A percentile compares a stretch with the other conserved stretches of the same genome.
These are phyloP conservation scores for Creontiades dilutus DNA, from an alignment of 2,888 invertebrate genomes.

Conservation along the genomic window DNA sequence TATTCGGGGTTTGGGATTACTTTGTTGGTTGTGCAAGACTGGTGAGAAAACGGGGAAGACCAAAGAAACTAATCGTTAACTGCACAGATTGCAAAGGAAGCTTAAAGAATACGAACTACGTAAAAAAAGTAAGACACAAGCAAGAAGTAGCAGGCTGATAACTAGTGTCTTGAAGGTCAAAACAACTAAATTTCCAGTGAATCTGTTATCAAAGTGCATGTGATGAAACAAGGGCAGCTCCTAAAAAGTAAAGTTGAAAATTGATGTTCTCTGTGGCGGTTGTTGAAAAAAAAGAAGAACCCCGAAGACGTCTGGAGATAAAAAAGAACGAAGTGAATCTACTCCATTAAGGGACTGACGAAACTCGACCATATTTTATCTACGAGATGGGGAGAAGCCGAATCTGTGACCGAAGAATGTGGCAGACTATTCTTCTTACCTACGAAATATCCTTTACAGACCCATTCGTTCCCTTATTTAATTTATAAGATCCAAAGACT, in stretches of 20 bases:
- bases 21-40: too few relatives aligned
- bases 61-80: too few relatives aligned
- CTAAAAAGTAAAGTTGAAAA: slow-evolving; percentile 27
- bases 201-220: not conserved
- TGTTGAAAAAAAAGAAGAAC: slow-evolving; percentile 12
- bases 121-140: too few relatives aligned
- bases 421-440: not conserved
- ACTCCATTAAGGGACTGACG: slow-evolving; percentile 45
- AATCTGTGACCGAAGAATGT: slow-evolving; percentile 24
- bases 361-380: slow-evolving; percentile 52
- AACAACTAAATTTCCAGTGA: not conserved
- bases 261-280: slow-evolving; percentile 26
- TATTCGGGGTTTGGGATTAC: too few relatives aligned
- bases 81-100: too few relatives aligned
- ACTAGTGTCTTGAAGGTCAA: not conserved
- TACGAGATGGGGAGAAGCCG: slow-evolving; percentile 18
- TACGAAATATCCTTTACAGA: too few relatives aligned
- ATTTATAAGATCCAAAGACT: too few relatives aligned
- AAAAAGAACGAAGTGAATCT: slow-evolving; percentile 41
- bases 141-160: too few relatives aligned
- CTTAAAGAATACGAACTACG: too few relatives aligned
- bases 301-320: slow-evolving; percentile 38
- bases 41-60: too few relatives aligned
- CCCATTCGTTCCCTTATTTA: too few relatives aligned
- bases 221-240: slow-evolving; percentile 17